Base-by-base conservation (phyloP, 2,888 invertebrate genomes). In the Metellina segmentata region DNA sequence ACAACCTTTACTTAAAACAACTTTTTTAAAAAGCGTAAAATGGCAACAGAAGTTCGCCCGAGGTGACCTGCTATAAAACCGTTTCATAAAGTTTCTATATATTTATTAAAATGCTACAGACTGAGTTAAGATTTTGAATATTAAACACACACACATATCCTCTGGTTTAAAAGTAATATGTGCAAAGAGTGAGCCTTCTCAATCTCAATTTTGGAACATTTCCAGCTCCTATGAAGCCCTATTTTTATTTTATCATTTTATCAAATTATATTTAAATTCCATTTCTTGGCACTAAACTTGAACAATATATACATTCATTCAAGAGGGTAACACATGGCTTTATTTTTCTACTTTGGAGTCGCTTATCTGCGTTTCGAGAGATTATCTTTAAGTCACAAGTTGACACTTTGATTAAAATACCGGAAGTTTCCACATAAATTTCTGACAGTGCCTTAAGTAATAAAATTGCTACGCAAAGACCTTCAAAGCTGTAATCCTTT, bases 341-440 rank as follows among this genome's bases (percentile, higher is more conserved):
- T 61, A 61, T 61, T 61, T 61, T 61, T 61, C 61, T 8, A 11
- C 11, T 61, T 7, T 61, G 16, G 16, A 61, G 61, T 61, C 16
- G 11, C 61, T 61, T 61, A 61, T 16, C 11, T 61, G 61, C 79
- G 53, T 79, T 61, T 79, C 16, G 16, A 52, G 61, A 61, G 61
- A 61, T 79, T 61, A 79, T 20, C 79, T 49, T 61, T 34, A 61
- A 79, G 79, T 79, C 79, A 79, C 7, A 20, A 13, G 20, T 79
- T 79, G 79, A 79, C 79, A 79, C 79, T 79, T 79, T 79, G 79
- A 79, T 79, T 79, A 79, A 79, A 79, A 79, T 61, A 61, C 34
- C 13, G 53, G 20, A 69, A 34, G 61, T 34, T 6, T 9, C 79
- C 61, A 11, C 61, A 11, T 13, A 16, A 48, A 61, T 34, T 69